Percentiles rank a stretch among this genome's conserved stretches.
phyloP scores from a whole-genome alignment of 2,888 invertebrate genomes.

The Leptopilina syphax region DNA sequence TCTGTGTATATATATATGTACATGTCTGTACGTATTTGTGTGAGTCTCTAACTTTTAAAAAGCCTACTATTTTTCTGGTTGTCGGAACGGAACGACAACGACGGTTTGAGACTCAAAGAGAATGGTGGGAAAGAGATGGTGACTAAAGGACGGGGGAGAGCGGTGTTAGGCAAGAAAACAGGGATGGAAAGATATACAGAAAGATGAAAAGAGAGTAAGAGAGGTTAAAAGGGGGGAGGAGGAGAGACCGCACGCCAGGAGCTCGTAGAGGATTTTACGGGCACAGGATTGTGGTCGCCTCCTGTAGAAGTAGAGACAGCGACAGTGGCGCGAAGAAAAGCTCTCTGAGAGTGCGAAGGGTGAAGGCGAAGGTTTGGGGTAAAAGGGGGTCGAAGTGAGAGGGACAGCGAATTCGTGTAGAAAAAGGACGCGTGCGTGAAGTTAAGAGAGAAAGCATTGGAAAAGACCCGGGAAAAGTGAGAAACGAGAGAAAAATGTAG shows the following conservation, averaged over 20 bases:
- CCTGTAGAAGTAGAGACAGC: conserved; percentile 49
- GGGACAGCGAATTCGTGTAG: conserved; percentile 40
- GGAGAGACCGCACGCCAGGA: conserved; percentile 24
- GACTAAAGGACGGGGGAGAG: background rate
- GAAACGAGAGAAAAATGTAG: conserved; percentile 43
- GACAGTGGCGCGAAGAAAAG: conserved; percentile 66
- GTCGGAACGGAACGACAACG: conserved; percentile 7
- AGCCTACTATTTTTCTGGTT: conserved; percentile 38
- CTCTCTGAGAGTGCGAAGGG: conserved; percentile 62
- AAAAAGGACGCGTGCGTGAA: conserved; percentile 52
- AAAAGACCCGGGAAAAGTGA: conserved; percentile 48
- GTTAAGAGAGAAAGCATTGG: conserved; percentile 48
- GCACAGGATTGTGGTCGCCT: conserved; percentile 42
- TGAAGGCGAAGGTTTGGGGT: conserved; percentile 39
- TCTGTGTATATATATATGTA: background rate
- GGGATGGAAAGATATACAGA: background rate
- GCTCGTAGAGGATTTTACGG: conserved; percentile 40
- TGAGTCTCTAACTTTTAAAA: conserved; percentile 38
- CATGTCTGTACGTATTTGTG: too few species aligned
- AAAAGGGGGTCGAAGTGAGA: conserved; percentile 15
- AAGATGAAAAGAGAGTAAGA: conserved; percentile 41
- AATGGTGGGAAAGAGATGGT: background rate
- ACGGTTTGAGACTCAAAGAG: background rate
- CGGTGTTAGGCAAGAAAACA: background rate
- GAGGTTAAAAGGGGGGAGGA: conserved; percentile 41